Evolutionary conservation across 2,113 vertebrate genomes (phyloP), one percentile per base, ranked within the genome.

Genomic region (Pipra filicauda): DNA sequence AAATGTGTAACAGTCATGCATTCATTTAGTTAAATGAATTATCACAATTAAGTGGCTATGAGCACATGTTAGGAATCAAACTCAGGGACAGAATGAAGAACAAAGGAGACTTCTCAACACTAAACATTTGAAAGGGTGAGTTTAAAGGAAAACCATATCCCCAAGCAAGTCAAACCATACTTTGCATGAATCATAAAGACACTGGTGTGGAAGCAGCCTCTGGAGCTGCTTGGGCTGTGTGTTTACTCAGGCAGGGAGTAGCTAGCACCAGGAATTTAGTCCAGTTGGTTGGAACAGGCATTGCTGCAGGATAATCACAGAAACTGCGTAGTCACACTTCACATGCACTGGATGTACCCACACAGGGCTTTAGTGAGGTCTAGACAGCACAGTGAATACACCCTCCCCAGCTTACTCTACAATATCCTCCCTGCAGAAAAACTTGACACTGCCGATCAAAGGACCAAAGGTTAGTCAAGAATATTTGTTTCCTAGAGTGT

Each of bases 261-360:
- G 69, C 12, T 14, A 18, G 28, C 31, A 67, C 8, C 28, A 54
- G 30, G 23, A 71, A 74, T 11, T 37, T 20, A 81, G 23, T 28
- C 20, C 18, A 18, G 4, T 11, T 14, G 8, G 8, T 46, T 46
- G 57, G 46, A 31, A 30, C 13, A 20, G 41, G 44, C 20, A 13
- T 8, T 37, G 37, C 41, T 70, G 21, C 5, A 52, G 55, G 41
- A 71, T 21, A 54, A 12, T 66, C 59, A 18, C 0, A 24, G n/a
- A 16, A 73, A 20, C 30, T 6, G 7, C 3, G 16, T 16, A 22
- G 31, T 46, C 66, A 30, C n/a, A 8, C 1, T 51, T 51, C 12
- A 52, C 0, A 0, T 2, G 16, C 16, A 11, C 4, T 28, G 12
- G 7, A 15, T 52, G 21, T 26, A 33, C 23, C 8, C 30, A 28